Evolutionary conservation across 2,797 vertebrate species (phyloP), one percentile per base, ranked within the genome.

Genomic region (Eutrigla gurnardus): DNA sequence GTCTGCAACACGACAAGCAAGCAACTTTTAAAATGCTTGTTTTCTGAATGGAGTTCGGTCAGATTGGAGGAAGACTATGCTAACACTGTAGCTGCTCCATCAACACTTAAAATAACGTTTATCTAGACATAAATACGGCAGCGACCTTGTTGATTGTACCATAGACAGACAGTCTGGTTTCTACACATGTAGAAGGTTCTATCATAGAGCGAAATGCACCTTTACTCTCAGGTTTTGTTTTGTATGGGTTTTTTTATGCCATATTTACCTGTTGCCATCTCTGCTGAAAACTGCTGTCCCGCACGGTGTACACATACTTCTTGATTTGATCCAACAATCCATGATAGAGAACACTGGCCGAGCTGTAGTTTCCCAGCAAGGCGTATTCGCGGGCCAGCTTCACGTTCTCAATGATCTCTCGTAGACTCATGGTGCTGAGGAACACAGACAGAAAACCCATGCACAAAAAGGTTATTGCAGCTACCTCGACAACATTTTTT

Each of bases 351-450:
- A 99, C 97, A 66, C 96, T 95, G 0, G 98, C 97, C 4, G 98
- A 98, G 85, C 95, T 97, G 55, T 99, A 99, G 93, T 99, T 99
- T 65, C 98, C 98, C 89, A 99, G 93, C 75, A 99, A 81, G 4
- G 98, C 98, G 72, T 98, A 99, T 81, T 99, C 98, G 36, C 98
- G 95, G 64, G 97, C 98, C 91, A 99, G 88, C 86, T 98, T 98
- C 77, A 99, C 95, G 68, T 99, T 99, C 91, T 99, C 98, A 73
- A 92, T 97, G 86, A 99, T 98, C 92, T 99, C 97, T 75, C 94
- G 93, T 66, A 98, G 94, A 95, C 97, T 99, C 98, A 99, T 99
- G 84, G 92, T 95, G 80, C 39, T 57, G 60, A 3, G 10, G 67
- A 59, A 74, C 42, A 76, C 25, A 81, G 15, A 71, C 18, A 65